phyloP scores from a whole-genome alignment of 1,140 invertebrate species.

The Bombus fervidus region DNA sequence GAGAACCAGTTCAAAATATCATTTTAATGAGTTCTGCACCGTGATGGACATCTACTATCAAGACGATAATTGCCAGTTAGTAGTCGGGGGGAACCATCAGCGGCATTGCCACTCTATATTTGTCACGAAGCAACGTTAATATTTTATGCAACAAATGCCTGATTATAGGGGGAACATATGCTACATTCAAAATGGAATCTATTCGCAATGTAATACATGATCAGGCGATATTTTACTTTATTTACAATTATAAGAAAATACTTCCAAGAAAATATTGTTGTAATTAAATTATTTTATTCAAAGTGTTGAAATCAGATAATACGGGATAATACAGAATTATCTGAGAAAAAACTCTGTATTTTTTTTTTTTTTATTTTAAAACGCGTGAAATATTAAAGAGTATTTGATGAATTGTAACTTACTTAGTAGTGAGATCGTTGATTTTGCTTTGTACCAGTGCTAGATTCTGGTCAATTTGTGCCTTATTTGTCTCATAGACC shows the following conservation, averaged over 20 bases:
- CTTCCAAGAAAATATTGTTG: not conserved
- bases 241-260: not conserved
- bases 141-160: not conserved
- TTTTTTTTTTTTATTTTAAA: not conserved
- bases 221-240: not conserved
- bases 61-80: not conserved
- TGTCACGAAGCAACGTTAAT: not conserved
- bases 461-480: slow-evolving; percentile 97
- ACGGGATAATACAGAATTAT: not conserved
- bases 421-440: slow-evolving; percentile 94
- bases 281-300: not conserved
- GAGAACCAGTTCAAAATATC: not conserved
- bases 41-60: not conserved
- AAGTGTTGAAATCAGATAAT: too few species aligned
- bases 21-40: not conserved
- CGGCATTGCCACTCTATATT: not conserved
- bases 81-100: too few species aligned
- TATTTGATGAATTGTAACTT: slow-evolving; percentile 77
- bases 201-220: not conserved
- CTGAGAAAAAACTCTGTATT: too few species aligned
- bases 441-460: slow-evolving; percentile 93
- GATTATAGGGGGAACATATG: not conserved
- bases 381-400: too few species aligned
- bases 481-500: slow-evolving; percentile 98
- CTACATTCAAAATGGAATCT: not conserved